Base-by-base conservation (phyloP, 1,140 invertebrate species). In the Papilio glaucus region DNA sequence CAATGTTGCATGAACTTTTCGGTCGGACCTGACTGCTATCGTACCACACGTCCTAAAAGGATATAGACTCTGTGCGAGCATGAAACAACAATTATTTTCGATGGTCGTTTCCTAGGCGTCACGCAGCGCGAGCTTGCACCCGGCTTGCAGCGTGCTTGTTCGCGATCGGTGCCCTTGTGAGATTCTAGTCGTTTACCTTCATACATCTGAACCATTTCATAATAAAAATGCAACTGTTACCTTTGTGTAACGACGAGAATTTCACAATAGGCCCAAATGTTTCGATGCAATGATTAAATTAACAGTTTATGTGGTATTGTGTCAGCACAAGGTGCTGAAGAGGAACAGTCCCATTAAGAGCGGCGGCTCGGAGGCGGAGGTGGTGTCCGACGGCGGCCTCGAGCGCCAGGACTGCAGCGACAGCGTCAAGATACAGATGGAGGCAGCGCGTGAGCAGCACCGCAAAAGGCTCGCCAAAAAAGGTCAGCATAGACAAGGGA, bases 361-460 rank as follows among this genome's bases (percentile, higher is more conserved):
- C 41, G 87, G 86, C 6, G 88, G 85, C 53, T 90, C 86, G 5
- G 91, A 87, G 80, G 86, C 85, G 4, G 90, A 91, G 53, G 80
- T 72, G 62, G 85, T 75, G 15, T 86, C 84, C 6, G 87, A 91
- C 73, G 83, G 85, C 0, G 87, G 81, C 9, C 79, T 80, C n/a
- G 87, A 88, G 38, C 76, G 84, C 2, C 78, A 77, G 29, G 87
- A 87, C 75, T 78, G 83, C 6, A 89, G 88, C 1, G 93, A 94
- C 83, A 80, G 82, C 69, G 84, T 92, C 38, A 94, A 93, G 86
- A 85, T 93, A 60, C 89, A 93, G 77, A 94, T 94, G 93, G 92
- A 93, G 71, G 89, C 85, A 0, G 90, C 89, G 0, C 77, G 93
- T 62, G 92, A 94, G 71, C 85, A 90, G 72, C 93, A 94, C 38